phyloP scores from a whole-genome alignment of 1,140 invertebrate genomes.

The Zaprionus taronus region DNA sequence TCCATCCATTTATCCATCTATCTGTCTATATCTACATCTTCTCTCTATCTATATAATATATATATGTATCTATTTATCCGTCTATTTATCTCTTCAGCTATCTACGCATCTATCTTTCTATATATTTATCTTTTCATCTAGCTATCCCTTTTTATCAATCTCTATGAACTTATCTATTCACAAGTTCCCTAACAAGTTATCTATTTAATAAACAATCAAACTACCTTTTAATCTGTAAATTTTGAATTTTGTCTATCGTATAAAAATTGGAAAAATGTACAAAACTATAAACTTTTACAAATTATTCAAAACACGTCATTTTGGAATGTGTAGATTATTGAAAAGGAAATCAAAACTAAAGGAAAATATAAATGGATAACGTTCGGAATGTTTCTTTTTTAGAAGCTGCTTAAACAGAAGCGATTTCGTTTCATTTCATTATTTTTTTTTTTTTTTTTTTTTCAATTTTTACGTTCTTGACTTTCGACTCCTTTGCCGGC shows the following conservation, averaged over 20 bases:
- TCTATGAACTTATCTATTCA: too few relatives aligned
- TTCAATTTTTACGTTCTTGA: background rate
- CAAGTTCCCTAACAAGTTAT: too few relatives aligned
- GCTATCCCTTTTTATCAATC: too few relatives aligned
- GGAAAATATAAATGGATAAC: background rate
- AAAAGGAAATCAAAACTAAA: background rate
- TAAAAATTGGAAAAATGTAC: too few relatives aligned
- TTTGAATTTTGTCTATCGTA: background rate
- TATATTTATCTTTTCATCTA: too few relatives aligned
- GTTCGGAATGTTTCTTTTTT: background rate
- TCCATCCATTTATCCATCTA: background rate
- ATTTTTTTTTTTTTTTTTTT: background rate
- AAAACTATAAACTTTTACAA: too few relatives aligned
- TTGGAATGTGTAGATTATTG: background rate
- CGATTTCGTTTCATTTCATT: background rate
- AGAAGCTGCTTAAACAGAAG: background rate
- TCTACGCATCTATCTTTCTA: too few relatives aligned
- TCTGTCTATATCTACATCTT: too few relatives aligned
- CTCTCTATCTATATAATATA: too few relatives aligned
- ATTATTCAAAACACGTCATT: background rate
- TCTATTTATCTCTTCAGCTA: too few relatives aligned
- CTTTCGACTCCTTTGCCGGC: slow-evolving; percentile 20
- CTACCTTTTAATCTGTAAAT: background rate
- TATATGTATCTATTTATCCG: too few relatives aligned
- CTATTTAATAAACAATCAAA: too few relatives aligned